These are phyloP conservation scores for Troglohyphantes excavatus DNA, from an alignment of 2,888 invertebrate species.

Conservation along the genomic window DNA sequence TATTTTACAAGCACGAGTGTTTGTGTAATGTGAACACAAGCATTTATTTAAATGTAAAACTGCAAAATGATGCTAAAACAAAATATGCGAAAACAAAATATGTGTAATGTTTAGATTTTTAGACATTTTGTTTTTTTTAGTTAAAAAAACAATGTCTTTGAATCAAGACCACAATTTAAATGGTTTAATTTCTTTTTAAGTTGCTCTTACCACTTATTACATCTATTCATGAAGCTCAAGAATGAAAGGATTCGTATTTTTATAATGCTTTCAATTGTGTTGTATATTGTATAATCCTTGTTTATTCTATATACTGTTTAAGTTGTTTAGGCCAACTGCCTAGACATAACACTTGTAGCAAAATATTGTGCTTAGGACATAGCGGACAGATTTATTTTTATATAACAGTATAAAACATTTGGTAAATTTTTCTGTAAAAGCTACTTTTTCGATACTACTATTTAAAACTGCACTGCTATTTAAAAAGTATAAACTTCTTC, in stretches of 20 bases:
- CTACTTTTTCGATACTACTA: no score
- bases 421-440: no score
- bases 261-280: not conserved
- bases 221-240: not conserved
- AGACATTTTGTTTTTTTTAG: no score
- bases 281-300: not conserved
- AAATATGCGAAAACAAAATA: no score
- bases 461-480: no score
- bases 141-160: not conserved
- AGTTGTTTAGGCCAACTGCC: no score
- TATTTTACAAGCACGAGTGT: conserved; percentile 33
- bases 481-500: no score
- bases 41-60: not conserved
- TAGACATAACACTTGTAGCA: no score
- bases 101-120: no score
- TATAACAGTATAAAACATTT: no score
- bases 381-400: no score
- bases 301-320: not conserved
- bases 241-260: not conserved
- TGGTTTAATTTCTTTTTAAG: not conserved
- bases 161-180: not conserved
- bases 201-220: not conserved
- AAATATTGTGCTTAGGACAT: no score
- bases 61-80: conserved; percentile 1
- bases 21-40: conserved; percentile 4